Conservation (phyloP, 2,797 vertebrate genomes). For the Mionectes olivaceus region DNA sequence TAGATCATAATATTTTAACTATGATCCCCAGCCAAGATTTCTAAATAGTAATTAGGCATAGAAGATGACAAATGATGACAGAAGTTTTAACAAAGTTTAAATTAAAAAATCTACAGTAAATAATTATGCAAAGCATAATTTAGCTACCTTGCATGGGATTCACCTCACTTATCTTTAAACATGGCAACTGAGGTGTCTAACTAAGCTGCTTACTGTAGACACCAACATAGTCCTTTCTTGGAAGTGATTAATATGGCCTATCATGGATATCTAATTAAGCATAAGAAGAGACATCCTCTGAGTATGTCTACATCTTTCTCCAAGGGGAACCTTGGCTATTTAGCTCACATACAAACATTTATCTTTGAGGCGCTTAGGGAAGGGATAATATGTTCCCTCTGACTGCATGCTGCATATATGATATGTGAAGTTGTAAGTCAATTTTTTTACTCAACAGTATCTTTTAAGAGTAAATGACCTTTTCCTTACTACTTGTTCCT, state of each 20-base stretch:
- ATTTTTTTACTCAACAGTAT: background rate
- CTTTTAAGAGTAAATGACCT: background rate
- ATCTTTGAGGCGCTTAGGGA: background rate
- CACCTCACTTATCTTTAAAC: background rate
- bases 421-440: background rate
- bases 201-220: background rate
- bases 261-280: slow-evolving; percentile 3
- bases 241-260: background rate
- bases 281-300: background rate
- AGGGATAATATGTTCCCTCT: background rate
- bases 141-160: background rate
- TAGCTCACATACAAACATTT: slow-evolving; percentile 6
- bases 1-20: background rate
- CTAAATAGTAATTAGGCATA: background rate
- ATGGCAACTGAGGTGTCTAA: background rate
- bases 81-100: background rate
- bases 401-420: background rate
- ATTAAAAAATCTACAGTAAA: background rate
- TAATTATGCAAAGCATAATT: background rate
- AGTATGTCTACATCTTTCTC: background rate
- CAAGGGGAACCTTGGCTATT: background rate
- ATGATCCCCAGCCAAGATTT: background rate
- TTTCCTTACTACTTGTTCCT: background rate
- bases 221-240: background rate
- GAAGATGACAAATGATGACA: background rate